A percentile compares a stretch with the other conserved stretches of the same genome.
These are phyloP conservation scores for Botrylloides violaceus DNA, from an alignment of 23 tunicate genomes.

Conservation along the genomic window DNA sequence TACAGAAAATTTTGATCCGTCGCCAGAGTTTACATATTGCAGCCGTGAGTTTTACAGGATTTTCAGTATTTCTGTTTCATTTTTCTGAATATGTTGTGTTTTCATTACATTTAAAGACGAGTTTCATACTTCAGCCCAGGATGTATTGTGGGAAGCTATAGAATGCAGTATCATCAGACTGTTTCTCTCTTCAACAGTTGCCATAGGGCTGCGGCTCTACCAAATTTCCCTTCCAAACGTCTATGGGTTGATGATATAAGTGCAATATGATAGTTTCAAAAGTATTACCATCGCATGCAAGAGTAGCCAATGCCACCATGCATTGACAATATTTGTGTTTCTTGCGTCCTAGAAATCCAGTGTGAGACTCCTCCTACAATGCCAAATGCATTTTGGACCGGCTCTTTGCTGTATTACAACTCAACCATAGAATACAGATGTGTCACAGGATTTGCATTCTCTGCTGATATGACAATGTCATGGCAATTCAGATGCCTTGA, in stretches of 20 bases:
- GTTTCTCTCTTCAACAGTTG: no score
- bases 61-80: not conserved
- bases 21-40: conserved; percentile 40
- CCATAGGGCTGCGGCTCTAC: no score
- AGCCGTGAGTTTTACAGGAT: conserved; percentile 14
- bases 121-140: no score
- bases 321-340: no score
- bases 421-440: conserved; percentile 30
- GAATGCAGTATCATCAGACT: no score
- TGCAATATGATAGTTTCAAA: no score
- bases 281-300: no score
- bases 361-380: conserved; percentile 35
- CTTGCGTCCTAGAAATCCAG: conserved; percentile 35
- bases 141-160: no score
- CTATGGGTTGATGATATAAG: no score
- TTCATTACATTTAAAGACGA: no score
- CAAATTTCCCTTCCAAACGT: no score
- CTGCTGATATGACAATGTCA: not conserved
- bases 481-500: conserved; percentile 36
- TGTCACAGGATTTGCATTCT: conserved; percentile 46
- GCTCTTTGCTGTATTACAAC: not conserved
- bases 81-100: not conserved
- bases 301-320: no score
- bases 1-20: conserved; percentile 36
- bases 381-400: conserved; percentile 26